phyloP scores from a whole-genome alignment of 1,140 invertebrate genomes.

The Musca domestica region DNA sequence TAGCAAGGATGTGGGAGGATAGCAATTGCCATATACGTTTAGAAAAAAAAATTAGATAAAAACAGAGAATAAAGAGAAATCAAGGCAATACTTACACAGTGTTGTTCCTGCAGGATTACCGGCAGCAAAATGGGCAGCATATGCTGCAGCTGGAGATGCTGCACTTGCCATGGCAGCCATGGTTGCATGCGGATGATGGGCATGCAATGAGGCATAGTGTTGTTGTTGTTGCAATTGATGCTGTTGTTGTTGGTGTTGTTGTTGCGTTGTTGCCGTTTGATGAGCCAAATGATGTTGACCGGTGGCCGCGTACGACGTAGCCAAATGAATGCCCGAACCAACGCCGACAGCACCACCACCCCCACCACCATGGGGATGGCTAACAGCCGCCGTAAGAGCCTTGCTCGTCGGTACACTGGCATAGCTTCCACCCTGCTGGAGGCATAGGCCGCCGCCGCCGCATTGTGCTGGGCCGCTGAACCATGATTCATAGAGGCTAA shows the following conservation, averaged over 20 bases:
- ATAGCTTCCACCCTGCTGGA: not conserved
- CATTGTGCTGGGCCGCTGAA: slow-evolving; percentile 22
- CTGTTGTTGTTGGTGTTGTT: slow-evolving; percentile 19
- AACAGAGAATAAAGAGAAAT: slow-evolving; percentile 3
- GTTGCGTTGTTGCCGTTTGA: too few species aligned
- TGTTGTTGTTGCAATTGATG: slow-evolving; percentile 23
- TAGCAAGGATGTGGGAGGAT: too few species aligned
- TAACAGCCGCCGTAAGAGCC: not conserved
- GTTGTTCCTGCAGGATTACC: slow-evolving; percentile 11
- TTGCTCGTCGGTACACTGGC: not conserved
- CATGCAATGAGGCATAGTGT: slow-evolving; percentile 20
- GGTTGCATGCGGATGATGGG: slow-evolving; percentile 30
- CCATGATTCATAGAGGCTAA: slow-evolving; percentile 72
- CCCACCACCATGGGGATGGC: slow-evolving; percentile 1
- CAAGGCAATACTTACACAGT: slow-evolving; percentile 15
- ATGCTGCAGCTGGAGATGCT: slow-evolving; percentile 12
- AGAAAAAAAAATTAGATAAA: not conserved
- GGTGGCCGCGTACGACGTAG: too few species aligned
- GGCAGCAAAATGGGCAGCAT: not conserved
- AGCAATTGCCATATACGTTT: slow-evolving; percentile 4
- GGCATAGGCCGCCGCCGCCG: slow-evolving; percentile 32
- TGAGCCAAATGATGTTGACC: too few species aligned
- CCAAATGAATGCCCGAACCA: too few species aligned
- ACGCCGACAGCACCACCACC: too few species aligned
- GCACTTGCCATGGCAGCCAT: slow-evolving; percentile 2